Evolutionary conservation across 2,113 vertebrate species (phyloP).

Genomic region (Anarhynchus alexandrinus): DNA sequence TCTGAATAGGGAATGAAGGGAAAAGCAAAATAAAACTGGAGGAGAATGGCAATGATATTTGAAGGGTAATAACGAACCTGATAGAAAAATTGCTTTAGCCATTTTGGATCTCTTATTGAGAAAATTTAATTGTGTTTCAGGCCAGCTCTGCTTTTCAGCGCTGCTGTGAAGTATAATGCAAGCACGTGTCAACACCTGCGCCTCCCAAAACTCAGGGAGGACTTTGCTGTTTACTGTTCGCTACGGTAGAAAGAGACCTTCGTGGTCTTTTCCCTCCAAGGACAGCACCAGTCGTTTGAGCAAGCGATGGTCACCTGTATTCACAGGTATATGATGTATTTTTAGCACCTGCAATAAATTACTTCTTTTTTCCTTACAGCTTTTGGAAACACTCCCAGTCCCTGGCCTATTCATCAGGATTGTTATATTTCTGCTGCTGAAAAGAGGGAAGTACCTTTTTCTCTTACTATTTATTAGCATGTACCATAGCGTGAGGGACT

Average conservation of each 20-base stretch:
- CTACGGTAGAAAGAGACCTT: neutral
- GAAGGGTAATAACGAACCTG: neutral
- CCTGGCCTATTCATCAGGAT: conserved; percentile 13
- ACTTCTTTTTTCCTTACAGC: conserved; percentile 5
- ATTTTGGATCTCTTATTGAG: neutral
- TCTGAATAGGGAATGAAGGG: neutral
- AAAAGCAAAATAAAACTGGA: neutral
- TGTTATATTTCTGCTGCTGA: neutral
- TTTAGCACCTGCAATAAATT: conserved; percentile 36
- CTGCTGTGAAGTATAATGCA: neutral
- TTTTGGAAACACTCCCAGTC: conserved; percentile 34
- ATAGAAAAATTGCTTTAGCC: neutral
- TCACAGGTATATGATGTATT: conserved; percentile 47
- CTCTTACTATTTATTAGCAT: neutral
- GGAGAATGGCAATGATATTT: neutral
- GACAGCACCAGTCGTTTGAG: neutral
- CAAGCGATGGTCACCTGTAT: conserved; percentile 50
- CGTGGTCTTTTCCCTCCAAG: conserved; percentile 2
- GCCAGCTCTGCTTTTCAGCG: neutral
- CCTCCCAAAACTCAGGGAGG: neutral
- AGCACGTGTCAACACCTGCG: accelerated
- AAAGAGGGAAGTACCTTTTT: neutral
- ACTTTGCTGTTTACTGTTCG: neutral
- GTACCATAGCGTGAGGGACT: neutral
- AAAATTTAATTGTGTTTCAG: neutral